Evolutionary conservation across 2,113 vertebrate species (phyloP).

Genomic region (Gracilinanus agilis): DNA sequence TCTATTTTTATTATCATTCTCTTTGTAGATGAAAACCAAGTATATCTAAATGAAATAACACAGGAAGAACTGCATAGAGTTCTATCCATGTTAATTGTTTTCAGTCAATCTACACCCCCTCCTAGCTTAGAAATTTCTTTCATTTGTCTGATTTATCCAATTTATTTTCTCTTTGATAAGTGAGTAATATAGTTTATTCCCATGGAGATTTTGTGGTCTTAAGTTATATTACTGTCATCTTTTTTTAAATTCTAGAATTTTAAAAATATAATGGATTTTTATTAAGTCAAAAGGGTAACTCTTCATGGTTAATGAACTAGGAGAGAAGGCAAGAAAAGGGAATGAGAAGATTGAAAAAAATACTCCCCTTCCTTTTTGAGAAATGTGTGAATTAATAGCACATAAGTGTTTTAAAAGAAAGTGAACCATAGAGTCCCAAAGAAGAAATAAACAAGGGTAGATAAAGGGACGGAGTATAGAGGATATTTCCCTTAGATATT

Average conservation of each 20-base stretch:
- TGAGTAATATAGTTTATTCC: background rate
- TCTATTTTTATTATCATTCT: background rate
- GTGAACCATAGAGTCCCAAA: background rate
- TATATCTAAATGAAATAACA: background rate
- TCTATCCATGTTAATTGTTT: background rate
- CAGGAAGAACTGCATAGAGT: background rate
- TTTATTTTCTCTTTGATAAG: background rate
- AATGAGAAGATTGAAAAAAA: background rate
- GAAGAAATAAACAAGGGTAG: background rate
- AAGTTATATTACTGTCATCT: background rate
- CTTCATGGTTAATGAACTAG: background rate
- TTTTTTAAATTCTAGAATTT: background rate
- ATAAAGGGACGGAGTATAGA: background rate
- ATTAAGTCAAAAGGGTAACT: background rate
- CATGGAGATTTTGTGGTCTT: background rate
- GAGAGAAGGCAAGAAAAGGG: background rate
- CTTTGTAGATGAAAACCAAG: background rate
- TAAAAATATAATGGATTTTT: background rate
- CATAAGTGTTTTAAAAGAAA: background rate
- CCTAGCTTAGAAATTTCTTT: background rate
- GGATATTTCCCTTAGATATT: background rate
- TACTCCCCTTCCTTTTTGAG: background rate
- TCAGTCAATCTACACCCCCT: background rate
- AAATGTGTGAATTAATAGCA: background rate
- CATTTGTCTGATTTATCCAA: background rate